These are phyloP conservation scores for Indri indri DNA, from an alignment of 2,113 vertebrate genomes.

Conservation along the genomic window DNA sequence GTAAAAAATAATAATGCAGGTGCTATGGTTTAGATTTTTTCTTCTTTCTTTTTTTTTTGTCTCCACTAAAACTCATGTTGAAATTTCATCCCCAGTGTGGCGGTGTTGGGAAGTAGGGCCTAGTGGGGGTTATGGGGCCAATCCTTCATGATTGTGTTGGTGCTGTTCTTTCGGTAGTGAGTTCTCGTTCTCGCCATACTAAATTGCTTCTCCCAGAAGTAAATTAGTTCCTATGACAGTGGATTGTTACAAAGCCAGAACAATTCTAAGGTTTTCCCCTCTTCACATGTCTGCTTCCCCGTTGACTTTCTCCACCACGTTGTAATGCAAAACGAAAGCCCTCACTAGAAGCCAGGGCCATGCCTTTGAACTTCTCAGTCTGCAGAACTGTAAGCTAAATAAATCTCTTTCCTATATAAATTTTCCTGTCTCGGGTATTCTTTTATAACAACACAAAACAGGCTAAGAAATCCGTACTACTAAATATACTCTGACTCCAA, in stretches of 20 bases:
- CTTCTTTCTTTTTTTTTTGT: not conserved
- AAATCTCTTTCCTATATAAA: not conserved
- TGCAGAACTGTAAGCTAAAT: not conserved
- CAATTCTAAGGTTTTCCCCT: not conserved
- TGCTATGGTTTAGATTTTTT: not conserved
- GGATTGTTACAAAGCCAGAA: not conserved
- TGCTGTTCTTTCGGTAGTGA: not conserved
- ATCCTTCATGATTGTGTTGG: not conserved
- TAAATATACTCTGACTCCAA: not conserved
- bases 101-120: not conserved
- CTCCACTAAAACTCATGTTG: not conserved
- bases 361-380: not conserved
- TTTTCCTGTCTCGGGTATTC: not conserved
- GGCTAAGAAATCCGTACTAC: not conserved
- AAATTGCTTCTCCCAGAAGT: not conserved
- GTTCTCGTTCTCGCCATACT: not conserved
- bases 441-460: not conserved
- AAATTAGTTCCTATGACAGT: not conserved
- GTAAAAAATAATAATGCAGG: not conserved
- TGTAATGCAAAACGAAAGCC: not conserved
- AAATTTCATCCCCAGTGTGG: not conserved
- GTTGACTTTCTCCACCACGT: not conserved
- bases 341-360: not conserved
- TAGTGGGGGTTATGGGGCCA: not conserved
- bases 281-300: not conserved